These are phyloP conservation scores for Stigmatopora nigra DNA, from an alignment of 2,113 vertebrate genomes.

Conservation along the genomic window DNA sequence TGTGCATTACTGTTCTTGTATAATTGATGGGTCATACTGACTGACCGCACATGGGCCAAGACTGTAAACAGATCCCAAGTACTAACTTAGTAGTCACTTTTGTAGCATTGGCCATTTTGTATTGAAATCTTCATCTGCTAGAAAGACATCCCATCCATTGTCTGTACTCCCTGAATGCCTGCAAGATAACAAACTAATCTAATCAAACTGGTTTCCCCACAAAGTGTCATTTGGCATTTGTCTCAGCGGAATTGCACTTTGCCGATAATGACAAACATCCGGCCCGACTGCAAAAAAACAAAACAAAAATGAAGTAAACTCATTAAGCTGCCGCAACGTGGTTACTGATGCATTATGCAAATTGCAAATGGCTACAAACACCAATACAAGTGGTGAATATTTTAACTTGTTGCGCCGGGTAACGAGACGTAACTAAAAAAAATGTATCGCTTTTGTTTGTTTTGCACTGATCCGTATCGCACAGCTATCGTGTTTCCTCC, in stretches of 20 bases:
- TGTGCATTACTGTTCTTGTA: slow-evolving; percentile 63
- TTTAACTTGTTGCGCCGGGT: neutral
- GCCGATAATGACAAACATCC: slow-evolving; percentile 7
- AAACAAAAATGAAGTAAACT: slow-evolving; percentile 21
- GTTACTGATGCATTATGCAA: slow-evolving; percentile 6
- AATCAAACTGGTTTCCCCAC: neutral
- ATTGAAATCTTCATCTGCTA: neutral
- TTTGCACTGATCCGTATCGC: neutral
- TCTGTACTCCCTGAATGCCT: neutral
- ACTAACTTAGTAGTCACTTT: neutral
- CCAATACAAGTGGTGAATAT: neutral
- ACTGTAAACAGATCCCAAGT: slow-evolving; percentile 50
- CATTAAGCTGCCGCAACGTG: slow-evolving; percentile 12
- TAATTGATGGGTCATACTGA: slow-evolving; percentile 58
- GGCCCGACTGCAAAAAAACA: neutral
- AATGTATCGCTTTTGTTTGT: slow-evolving; percentile 10
- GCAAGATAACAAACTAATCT: neutral
- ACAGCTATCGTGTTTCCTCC: slow-evolving; percentile 5
- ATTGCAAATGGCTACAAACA: slow-evolving; percentile 2
- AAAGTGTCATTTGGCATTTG: neutral
- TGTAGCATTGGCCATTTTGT: neutral
- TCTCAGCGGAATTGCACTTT: slow-evolving; percentile 3
- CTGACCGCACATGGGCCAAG: slow-evolving; percentile 31
- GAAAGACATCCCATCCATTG: too few relatives aligned
- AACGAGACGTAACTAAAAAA: neutral